Conservation (phyloP, 2,888 invertebrate species). For the Lasioglossum zephyrum region DNA sequence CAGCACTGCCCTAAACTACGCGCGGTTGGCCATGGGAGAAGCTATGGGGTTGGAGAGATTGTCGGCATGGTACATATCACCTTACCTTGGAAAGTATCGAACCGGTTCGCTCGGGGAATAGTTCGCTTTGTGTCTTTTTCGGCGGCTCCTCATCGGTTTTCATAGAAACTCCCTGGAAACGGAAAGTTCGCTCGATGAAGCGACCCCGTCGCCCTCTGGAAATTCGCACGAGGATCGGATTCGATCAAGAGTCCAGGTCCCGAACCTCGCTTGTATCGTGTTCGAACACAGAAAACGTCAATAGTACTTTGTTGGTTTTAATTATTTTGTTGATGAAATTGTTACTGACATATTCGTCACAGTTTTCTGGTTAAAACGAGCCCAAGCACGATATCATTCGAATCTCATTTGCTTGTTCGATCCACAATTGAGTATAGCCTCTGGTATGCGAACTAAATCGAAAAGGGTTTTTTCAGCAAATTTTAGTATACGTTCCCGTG, state of each 20-base stretch:
- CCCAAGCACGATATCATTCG: neutral
- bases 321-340: neutral
- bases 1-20: slow-evolving; percentile 33
- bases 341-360: neutral
- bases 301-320: neutral
- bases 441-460: neutral
- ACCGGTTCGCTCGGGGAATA: neutral
- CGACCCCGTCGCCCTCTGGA: neutral
- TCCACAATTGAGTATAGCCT: neutral
- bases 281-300: neutral
- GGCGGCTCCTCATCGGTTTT: neutral
- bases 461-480: neutral
- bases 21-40: slow-evolving; percentile 30
- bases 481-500: neutral
- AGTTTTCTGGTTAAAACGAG: neutral
- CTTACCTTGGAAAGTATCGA: slow-evolving; percentile 15
- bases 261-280: neutral
- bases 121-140: neutral
- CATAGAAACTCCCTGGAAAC: neutral
- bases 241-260: neutral
- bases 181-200: neutral
- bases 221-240: slow-evolving; percentile 1
- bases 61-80: slow-evolving; percentile 53
- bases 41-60: slow-evolving; percentile 35
- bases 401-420: neutral